Percentiles rank a stretch among this genome's conserved stretches.
Conservation (phyloP, 2,797 vertebrate genomes). For the Leptoclinus maculatus region DNA sequence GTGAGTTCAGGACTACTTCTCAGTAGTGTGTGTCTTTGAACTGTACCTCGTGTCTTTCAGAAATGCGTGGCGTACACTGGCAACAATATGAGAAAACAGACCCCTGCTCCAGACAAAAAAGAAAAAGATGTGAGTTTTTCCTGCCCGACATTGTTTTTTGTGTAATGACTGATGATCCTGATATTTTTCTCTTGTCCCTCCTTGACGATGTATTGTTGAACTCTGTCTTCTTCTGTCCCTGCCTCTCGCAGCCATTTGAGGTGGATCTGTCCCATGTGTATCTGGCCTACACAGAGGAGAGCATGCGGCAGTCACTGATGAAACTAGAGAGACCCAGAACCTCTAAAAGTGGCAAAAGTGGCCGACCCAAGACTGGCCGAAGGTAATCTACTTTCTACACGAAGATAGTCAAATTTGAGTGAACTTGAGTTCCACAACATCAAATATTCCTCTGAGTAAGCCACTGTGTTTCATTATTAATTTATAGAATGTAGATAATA, state of each 20-base stretch:
- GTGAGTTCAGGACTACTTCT: not conserved
- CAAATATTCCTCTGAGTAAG: not conserved
- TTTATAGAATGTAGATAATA: slow-evolving; percentile 9
- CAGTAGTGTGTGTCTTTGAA: not conserved
- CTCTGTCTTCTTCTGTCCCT: slow-evolving; percentile 17
- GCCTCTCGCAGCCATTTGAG: slow-evolving; percentile 90
- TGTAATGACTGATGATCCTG: not conserved
- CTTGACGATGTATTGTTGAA: not conserved
- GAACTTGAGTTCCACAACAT: not conserved
- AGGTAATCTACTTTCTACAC: slow-evolving; percentile 81
- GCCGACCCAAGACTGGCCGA: slow-evolving; percentile 93
- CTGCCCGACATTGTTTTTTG: not conserved
- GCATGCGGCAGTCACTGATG: slow-evolving; percentile 96
- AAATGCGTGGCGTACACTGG: slow-evolving; percentile 99
- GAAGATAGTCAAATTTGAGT: not conserved
- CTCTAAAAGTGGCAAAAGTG: slow-evolving; percentile 91
- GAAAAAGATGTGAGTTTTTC: slow-evolving; percentile 94
- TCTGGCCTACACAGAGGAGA: slow-evolving; percentile 97
- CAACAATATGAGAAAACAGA: slow-evolving; percentile 99
- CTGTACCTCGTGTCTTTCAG: slow-evolving; percentile 74
- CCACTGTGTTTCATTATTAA: not conserved
- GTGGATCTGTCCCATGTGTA: slow-evolving; percentile 98
- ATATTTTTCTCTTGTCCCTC: not conserved
- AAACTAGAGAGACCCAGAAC: slow-evolving; percentile 95
- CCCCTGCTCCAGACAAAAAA: slow-evolving; percentile 95